These are phyloP conservation scores for Selene dorsalis DNA, from an alignment of 2,797 vertebrate species.

Conservation along the genomic window DNA sequence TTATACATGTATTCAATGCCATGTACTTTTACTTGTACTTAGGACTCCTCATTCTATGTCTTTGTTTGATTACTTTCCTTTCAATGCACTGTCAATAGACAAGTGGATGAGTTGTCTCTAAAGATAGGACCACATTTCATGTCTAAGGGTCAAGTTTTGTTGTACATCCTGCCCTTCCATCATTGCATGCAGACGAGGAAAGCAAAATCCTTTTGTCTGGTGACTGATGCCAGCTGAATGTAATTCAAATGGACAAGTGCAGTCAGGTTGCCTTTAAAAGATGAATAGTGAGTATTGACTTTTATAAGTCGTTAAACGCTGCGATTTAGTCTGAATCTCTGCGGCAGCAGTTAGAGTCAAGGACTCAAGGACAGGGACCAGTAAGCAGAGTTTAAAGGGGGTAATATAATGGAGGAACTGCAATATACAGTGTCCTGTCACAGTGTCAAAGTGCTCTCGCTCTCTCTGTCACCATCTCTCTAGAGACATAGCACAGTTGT, in stretches of 20 bases:
- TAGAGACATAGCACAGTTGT: constrained; percentile 57
- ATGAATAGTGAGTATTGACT: constrained; percentile 80
- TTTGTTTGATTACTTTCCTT: constrained; percentile 9
- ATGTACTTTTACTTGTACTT: neutral
- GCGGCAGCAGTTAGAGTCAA: constrained; percentile 61
- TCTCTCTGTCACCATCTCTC: constrained; percentile 58
- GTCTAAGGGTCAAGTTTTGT: neutral
- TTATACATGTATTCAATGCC: neutral
- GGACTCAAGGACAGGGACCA: constrained; percentile 74
- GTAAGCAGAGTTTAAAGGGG: constrained; percentile 59
- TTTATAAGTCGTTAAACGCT: constrained; percentile 74
- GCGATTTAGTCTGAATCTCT: constrained; percentile 70
- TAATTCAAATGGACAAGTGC: constrained; percentile 77
- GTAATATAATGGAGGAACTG: constrained; percentile 63
- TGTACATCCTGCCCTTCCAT: constrained; percentile 17
- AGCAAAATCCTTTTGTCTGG: constrained; percentile 42
- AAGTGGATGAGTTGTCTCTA: neutral
- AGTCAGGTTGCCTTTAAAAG: constrained; percentile 77
- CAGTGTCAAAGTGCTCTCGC: constrained; percentile 70
- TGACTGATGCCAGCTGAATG: constrained; percentile 59
- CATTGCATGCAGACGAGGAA: constrained; percentile 36
- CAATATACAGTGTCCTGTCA: constrained; percentile 65
- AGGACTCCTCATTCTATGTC: neutral
- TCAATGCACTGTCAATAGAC: neutral
- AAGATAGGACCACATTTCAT: neutral